Evolutionary conservation across 2,888 invertebrate species (phyloP), one percentile per base, ranked within the genome.

Genomic region (Drosophila antonietae): DNA sequence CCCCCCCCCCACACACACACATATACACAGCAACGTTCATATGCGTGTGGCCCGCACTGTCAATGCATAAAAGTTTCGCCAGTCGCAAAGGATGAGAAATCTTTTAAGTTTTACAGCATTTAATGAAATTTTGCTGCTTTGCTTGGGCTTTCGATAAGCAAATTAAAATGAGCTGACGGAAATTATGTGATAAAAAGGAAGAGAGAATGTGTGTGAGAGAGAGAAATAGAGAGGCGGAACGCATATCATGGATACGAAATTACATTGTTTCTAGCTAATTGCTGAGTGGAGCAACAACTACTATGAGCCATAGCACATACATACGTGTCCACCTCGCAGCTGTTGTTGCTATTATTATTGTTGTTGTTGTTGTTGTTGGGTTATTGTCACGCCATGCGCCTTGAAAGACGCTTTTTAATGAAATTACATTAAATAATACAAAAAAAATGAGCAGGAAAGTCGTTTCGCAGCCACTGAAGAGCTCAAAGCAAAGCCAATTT

Each of bases 381-480:
- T 41, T 51, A 41, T 28, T 56, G 65, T 44, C 73, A 59, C 9
- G 62, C 20, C 49, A 39, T 46, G 51, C 72, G 72, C 52, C 23
- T 47, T 43, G 56, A 14, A 53, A 44, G 65, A 35, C 39, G 73
- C 81, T 76, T 83, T 87, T 81, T 77, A 87, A 84, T 79, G 71
- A 77, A 84, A 83, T 83, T 81, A 83, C 73, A 87, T 87, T 76
- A 71, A 81, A 79, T 74, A 65, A 23, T n/a, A 33, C 77, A 75
- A 72, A 70, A 73, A 72, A 75, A 70, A 73, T 65, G 78, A 69
- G 58, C 41, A 63, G 62, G 46, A 61, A 80, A 76, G 58, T 72
- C 60, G 44, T n/a, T 12, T 33, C 51, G 33, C 31, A 18, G 18
- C 51, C 35, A 20, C 33, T 49, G 35, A 35, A 51, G 23, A 49